A percentile compares a stretch with the other conserved stretches of the same genome.
These are phyloP conservation scores for Chrysolina haemoptera DNA, from an alignment of 2,888 invertebrate genomes.

Conservation along the genomic window DNA sequence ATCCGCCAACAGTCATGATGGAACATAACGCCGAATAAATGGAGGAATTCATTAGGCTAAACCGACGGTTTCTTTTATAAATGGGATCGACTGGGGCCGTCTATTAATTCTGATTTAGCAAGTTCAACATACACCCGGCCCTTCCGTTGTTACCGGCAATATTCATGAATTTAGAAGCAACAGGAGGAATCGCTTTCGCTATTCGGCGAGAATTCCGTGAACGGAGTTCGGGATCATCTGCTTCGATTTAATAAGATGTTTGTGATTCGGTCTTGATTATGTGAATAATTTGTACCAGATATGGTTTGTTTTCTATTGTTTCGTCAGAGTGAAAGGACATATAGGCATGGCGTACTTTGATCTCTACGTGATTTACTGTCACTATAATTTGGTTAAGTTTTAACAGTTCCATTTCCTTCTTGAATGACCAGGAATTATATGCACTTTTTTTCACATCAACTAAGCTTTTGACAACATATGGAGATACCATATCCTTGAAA, in stretches of 20 bases:
- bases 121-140: slow-evolving; percentile 2
- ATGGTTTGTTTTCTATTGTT: too few relatives aligned
- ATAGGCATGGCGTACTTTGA: too few relatives aligned
- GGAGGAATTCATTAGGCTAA: slow-evolving; percentile 18
- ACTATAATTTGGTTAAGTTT: too few relatives aligned
- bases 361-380: too few relatives aligned
- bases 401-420: too few relatives aligned
- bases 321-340: too few relatives aligned
- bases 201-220: not conserved
- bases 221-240: not conserved
- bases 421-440: too few relatives aligned
- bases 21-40: slow-evolving; percentile 12
- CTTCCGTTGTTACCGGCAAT: slow-evolving; percentile 10
- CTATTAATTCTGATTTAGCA: slow-evolving; percentile 18
- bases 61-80: slow-evolving; percentile 14
- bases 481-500: too few relatives aligned
- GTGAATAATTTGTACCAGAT: too few relatives aligned
- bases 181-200: not conserved
- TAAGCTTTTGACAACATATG: too few relatives aligned
- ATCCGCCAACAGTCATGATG: slow-evolving; percentile 15
- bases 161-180: slow-evolving; percentile 17
- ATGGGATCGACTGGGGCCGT: slow-evolving; percentile 17
- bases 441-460: too few relatives aligned
- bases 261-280: not conserved
- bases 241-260: not conserved